Evolutionary conservation across 2,888 invertebrate genomes (phyloP).

Genomic region (Epinotia demarniana): DNA sequence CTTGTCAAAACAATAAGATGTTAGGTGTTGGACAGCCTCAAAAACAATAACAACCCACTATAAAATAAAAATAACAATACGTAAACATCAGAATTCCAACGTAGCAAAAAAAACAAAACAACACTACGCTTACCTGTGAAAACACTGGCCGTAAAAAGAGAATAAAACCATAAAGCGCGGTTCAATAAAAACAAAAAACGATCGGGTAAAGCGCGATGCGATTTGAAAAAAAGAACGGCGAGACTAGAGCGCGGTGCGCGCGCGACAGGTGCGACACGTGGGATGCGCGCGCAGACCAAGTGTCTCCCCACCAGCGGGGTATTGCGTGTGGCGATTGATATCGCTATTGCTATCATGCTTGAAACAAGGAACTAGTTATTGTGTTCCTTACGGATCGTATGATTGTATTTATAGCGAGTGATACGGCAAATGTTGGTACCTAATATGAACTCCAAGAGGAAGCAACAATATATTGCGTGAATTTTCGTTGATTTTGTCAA

Average conservation of each 20-base stretch:
- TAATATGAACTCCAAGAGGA: too few relatives aligned
- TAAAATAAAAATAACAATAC: not conserved
- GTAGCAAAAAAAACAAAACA: not conserved
- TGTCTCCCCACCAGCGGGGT: conserved; percentile 37
- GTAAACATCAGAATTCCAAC: conserved; percentile 1
- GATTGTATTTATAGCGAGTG: not conserved
- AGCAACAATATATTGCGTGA: too few relatives aligned
- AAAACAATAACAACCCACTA: not conserved
- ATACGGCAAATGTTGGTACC: not conserved
- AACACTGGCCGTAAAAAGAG: not conserved
- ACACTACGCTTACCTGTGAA: conserved; percentile 13
- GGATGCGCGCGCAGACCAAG: conserved; percentile 34
- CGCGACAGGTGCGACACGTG: conserved; percentile 35
- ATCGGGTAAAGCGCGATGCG: not conserved
- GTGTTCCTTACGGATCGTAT: not conserved
- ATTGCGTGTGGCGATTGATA: conserved; percentile 20
- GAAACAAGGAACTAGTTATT: not conserved
- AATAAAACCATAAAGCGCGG: conserved; percentile 8
- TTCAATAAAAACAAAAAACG: conserved; percentile 11
- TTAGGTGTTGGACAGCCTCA: not conserved
- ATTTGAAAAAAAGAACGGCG: conserved; percentile 18
- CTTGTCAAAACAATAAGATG: too few relatives aligned
- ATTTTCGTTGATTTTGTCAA: too few relatives aligned
- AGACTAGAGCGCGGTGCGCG: conserved; percentile 18
- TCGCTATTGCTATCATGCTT: conserved; percentile 6